Evolutionary conservation across 2,888 invertebrate species (phyloP).

Genomic region (Unio pictorum): DNA sequence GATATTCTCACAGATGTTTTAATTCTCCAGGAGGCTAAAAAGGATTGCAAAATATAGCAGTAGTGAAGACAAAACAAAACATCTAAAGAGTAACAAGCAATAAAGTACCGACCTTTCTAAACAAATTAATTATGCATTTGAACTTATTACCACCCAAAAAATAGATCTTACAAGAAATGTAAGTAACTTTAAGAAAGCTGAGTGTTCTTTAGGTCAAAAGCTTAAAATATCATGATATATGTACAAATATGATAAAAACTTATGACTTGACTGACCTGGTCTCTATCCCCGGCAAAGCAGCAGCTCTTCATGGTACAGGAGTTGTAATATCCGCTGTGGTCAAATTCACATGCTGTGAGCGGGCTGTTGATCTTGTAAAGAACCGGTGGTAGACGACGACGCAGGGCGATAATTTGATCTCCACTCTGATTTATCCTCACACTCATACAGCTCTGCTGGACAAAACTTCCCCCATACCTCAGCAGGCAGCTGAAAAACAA

Average conservation of each 20-base stretch:
- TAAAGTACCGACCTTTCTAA: too few species aligned
- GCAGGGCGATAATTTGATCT: conserved; percentile 83
- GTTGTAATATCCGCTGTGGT: conserved; percentile 93
- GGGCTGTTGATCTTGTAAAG: conserved; percentile 81
- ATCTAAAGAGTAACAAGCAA: too few species aligned
- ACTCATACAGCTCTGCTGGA: conserved; percentile 80
- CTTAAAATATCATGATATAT: not conserved
- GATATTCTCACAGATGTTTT: too few species aligned
- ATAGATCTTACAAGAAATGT: too few species aligned
- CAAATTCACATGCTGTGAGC: conserved; percentile 86
- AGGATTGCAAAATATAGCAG: too few species aligned
- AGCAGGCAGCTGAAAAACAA: conserved; percentile 70
- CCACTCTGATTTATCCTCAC: conserved; percentile 90
- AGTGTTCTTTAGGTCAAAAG: not conserved
- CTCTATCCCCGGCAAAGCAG: conserved; percentile 90
- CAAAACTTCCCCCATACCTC: conserved; percentile 59
- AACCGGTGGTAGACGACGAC: conserved; percentile 89
- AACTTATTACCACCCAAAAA: too few species aligned
- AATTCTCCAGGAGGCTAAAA: too few species aligned
- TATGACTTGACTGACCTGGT: conserved; percentile 72
- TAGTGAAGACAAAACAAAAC: too few species aligned
- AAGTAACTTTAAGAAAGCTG: not conserved
- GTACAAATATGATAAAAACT: not conserved
- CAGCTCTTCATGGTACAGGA: conserved; percentile 98
- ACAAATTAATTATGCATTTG: too few species aligned